A percentile compares a stretch with the other conserved stretches of the same genome.
These are phyloP conservation scores for Catharus bicknelli DNA, from an alignment of 2,113 vertebrate species.

Conservation along the genomic window DNA sequence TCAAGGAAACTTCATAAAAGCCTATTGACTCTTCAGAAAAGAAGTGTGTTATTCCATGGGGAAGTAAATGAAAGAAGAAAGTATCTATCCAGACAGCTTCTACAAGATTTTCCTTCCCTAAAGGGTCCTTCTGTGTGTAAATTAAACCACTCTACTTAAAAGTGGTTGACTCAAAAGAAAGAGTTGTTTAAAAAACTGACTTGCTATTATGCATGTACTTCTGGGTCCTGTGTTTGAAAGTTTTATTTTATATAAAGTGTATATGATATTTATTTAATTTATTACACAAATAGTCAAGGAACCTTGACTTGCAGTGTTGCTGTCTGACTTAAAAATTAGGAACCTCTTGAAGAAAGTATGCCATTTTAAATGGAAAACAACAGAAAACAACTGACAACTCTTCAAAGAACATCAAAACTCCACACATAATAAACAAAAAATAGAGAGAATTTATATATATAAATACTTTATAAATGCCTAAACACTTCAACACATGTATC, in stretches of 20 bases:
- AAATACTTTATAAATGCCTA: neutral
- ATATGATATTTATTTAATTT: neutral
- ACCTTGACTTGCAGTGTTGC: neutral
- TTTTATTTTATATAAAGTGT: neutral
- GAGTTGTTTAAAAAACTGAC: neutral
- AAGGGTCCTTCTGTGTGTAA: slow-evolving; percentile 5
- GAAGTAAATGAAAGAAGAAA: neutral
- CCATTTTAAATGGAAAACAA: neutral
- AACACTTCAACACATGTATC: neutral
- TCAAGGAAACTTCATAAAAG: neutral
- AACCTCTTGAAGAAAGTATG: neutral
- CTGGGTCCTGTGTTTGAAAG: neutral
- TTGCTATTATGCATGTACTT: neutral
- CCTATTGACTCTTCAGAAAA: slow-evolving; percentile 14
- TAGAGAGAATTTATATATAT: no score
- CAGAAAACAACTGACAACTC: neutral
- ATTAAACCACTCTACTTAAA: slow-evolving; percentile 22
- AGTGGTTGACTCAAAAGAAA: neutral
- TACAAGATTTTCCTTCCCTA: slow-evolving; percentile 20
- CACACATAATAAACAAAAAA: neutral
- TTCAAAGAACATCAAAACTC: neutral
- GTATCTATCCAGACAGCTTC: neutral
- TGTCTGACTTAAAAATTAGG: neutral
- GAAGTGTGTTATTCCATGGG: neutral
- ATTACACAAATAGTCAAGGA: neutral